phyloP scores from a whole-genome alignment of 1,140 invertebrate genomes.

The Vollenhovia emeryi region DNA sequence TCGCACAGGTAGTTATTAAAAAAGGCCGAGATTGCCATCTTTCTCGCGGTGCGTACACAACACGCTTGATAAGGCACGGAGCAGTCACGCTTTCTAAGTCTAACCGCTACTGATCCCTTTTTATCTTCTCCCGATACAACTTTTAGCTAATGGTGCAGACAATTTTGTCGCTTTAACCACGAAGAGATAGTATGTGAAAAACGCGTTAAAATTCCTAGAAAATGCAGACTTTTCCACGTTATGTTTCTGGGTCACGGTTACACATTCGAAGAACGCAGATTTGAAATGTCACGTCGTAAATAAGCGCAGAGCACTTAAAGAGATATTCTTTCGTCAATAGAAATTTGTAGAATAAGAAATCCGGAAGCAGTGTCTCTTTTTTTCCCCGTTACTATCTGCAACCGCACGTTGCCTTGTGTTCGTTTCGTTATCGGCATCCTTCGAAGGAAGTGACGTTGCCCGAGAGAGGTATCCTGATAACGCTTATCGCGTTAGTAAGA shows the following conservation, averaged over 20 bases:
- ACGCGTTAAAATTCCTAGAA: neutral
- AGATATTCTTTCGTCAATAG: neutral
- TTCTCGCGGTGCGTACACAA: slow-evolving; percentile 13
- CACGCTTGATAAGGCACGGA: slow-evolving; percentile 37
- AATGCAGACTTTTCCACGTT: neutral
- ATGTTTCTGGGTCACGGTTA: neutral
- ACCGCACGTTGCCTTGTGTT: neutral
- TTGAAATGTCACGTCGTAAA: neutral
- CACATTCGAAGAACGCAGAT: neutral
- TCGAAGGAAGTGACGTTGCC: slow-evolving; percentile 45
- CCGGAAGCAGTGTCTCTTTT: neutral
- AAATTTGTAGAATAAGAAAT: neutral
- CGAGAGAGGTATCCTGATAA: slow-evolving; percentile 37
- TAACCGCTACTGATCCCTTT: slow-evolving; percentile 4
- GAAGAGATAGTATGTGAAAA: neutral
- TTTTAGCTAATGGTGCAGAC: slow-evolving; percentile 26
- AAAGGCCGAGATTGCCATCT: slow-evolving; percentile 32
- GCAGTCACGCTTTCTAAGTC: slow-evolving; percentile 77
- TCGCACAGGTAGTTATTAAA: slow-evolving; percentile 3
- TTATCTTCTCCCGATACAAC: slow-evolving; percentile 34
- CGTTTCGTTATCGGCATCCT: neutral
- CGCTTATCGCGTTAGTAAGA: slow-evolving; percentile 41
- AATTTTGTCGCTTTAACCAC: neutral
- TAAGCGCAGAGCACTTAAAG: neutral
- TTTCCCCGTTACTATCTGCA: neutral